Evolutionary conservation across 2,113 vertebrate species (phyloP).

Genomic region (Embiotoca jacksoni): DNA sequence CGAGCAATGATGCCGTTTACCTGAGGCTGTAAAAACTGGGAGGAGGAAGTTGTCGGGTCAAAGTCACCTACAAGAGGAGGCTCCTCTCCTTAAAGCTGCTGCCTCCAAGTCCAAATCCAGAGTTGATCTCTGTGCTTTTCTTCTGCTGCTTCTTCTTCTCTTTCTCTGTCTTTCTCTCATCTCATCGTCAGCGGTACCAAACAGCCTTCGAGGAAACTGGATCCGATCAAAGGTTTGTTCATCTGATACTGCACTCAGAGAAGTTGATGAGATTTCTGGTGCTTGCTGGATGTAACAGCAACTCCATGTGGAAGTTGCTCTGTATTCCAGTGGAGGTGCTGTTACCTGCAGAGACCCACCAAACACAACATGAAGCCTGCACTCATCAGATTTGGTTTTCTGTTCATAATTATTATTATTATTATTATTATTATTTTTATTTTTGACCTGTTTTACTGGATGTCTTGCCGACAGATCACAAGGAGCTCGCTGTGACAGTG

Average conservation of each 20-base stretch:
- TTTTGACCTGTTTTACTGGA: not conserved
- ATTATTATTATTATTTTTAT: not conserved
- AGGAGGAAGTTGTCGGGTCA: conserved; percentile 78
- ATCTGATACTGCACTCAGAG: not conserved
- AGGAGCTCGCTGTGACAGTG: not conserved
- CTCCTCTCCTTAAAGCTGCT: conserved; percentile 52
- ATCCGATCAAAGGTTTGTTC: conserved; percentile 25
- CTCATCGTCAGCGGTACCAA: not conserved
- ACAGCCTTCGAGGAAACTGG: not conserved
- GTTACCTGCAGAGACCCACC: conserved; percentile 82
- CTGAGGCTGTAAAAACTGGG: conserved; percentile 82
- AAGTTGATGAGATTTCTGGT: conserved; percentile 44
- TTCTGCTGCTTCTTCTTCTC: not conserved
- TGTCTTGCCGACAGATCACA: not conserved
- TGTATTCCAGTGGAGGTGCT: conserved; percentile 86
- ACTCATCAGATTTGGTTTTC: not conserved
- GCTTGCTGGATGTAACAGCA: conserved; percentile 87
- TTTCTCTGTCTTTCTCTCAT: conserved; percentile 1
- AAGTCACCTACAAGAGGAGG: conserved; percentile 73
- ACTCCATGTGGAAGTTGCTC: conserved; percentile 87
- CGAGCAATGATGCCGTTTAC: conserved; percentile 74
- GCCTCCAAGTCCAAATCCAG: conserved; percentile 31
- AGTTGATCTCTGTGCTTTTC: conserved; percentile 30
- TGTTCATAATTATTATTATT: too few relatives aligned
- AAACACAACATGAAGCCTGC: conserved; percentile 9